Evolutionary conservation across 2,888 invertebrate genomes (phyloP), one percentile per base, ranked within the genome.

Genomic region (Ichneumoninae sp.): DNA sequence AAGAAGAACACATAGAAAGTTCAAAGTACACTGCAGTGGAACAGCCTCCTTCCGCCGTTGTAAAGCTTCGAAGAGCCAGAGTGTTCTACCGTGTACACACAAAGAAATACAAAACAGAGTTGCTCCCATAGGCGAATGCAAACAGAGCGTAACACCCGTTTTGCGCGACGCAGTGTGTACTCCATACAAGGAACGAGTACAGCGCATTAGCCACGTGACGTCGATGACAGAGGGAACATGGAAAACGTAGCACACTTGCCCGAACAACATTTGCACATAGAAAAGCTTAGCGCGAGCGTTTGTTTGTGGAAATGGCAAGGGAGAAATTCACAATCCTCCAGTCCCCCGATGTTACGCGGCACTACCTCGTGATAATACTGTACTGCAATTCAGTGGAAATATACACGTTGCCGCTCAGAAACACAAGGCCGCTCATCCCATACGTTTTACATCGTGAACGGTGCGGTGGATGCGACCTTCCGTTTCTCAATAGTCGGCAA

Each of bases 251-350:
- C 40, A 60, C 80, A 66, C 79, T 69, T 44, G 70, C 40, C 50
- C 36, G 72, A 75, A 81, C 74, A 81, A 81, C 75, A 70, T 76
- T 75, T 54, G 62, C 60, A 30, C 75, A 36, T 44, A 30, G 79
- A 71, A 79, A 71, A 71, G 79, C 71, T 71, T 71, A 79, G 71
- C 50, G 65, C 71, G 33, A 47, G 4, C 44, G 44, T 47, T 47
- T 47, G 44, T 47, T 47, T 16, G 16, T 44, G 79, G 54, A 78
- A 78, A 78, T 52, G 71, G 57, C 26, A 62, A 79, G 65, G 50
- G 78, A 36, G 71, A 79, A 79, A 79, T 79, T 65, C 65, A 72
- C 54, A 44, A 79, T 72, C 22, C 65, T 71, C 33, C 19, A 30
- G 33, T 19, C 44, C 26, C 33, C 52, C 50, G 22, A 62, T 62